phyloP scores from a whole-genome alignment of 2,797 vertebrate genomes.

The Heliangelus exortis region DNA sequence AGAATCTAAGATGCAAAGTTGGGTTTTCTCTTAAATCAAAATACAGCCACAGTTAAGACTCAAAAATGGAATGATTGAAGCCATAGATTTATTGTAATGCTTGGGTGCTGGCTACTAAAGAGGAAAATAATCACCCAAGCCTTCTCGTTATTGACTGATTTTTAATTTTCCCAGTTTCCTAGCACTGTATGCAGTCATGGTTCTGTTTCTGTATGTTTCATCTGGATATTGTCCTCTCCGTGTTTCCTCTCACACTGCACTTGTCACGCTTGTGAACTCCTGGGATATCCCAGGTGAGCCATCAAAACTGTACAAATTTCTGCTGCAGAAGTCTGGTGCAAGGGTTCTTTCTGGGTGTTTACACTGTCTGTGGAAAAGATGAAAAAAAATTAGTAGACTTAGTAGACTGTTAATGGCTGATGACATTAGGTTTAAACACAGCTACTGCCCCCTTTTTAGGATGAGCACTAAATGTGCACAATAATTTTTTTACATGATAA shows the following conservation, averaged over 20 bases:
- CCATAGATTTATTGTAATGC: not conserved
- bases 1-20: not conserved
- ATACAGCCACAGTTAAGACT: not conserved
- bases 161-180: not conserved
- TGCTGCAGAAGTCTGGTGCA: not conserved
- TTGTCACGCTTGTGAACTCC: not conserved
- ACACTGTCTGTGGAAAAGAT: not conserved
- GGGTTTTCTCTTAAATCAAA: not conserved
- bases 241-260: not conserved
- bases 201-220: not conserved
- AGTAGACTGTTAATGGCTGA: not conserved
- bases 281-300: not conserved
- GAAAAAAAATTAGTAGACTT: not conserved
- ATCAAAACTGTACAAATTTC: not conserved
- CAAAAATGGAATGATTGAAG: accelerated
- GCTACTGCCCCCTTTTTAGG: not conserved
- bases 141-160: not conserved
- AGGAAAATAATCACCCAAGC: not conserved
- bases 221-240: not conserved
- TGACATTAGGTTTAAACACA: not conserved
- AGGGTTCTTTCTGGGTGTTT: not conserved
- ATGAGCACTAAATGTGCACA: not conserved
- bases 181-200: not conserved
- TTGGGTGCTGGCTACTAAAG: not conserved
- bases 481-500: not conserved